Conservation (phyloP, 2,113 vertebrate species). For the Tretioscincus oriximinensis region DNA sequence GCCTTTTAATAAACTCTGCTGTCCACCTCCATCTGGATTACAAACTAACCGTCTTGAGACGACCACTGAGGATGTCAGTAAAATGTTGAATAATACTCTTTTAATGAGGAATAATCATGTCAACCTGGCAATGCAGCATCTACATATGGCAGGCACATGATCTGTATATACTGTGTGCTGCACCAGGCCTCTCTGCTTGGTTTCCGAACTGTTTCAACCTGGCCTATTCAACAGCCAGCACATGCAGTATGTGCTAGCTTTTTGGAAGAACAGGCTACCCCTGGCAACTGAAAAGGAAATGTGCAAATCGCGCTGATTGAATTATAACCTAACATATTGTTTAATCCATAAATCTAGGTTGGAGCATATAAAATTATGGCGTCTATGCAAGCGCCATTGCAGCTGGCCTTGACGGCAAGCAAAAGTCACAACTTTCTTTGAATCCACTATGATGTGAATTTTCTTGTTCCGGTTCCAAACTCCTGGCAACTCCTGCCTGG, state of each 20-base stretch:
- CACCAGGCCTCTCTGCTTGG: constrained; percentile 55
- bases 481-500: not conserved
- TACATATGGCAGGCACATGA: constrained; percentile 67
- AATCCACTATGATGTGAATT: not conserved
- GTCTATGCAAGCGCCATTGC: not conserved
- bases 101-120: constrained; percentile 57
- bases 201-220: constrained; percentile 46
- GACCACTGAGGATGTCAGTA: constrained; percentile 56
- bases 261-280: not conserved
- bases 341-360: not conserved
- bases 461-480: not conserved
- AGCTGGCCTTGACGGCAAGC: not conserved
- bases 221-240: constrained; percentile 26
- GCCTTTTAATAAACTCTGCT: constrained; percentile 41
- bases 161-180: constrained; percentile 27
- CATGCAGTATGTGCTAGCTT: not conserved
- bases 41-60: constrained; percentile 52
- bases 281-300: not conserved
- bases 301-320: not conserved
- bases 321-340: not conserved
- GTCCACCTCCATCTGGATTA: constrained; percentile 62
- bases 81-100: constrained; percentile 64
- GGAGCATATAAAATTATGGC: not conserved
- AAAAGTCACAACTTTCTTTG: no score
- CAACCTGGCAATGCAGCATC: constrained; percentile 52